Evolutionary conservation across 2,797 vertebrate genomes (phyloP), one percentile per base, ranked within the genome.

Genomic region (Microctenopoma steveboyesi): DNA sequence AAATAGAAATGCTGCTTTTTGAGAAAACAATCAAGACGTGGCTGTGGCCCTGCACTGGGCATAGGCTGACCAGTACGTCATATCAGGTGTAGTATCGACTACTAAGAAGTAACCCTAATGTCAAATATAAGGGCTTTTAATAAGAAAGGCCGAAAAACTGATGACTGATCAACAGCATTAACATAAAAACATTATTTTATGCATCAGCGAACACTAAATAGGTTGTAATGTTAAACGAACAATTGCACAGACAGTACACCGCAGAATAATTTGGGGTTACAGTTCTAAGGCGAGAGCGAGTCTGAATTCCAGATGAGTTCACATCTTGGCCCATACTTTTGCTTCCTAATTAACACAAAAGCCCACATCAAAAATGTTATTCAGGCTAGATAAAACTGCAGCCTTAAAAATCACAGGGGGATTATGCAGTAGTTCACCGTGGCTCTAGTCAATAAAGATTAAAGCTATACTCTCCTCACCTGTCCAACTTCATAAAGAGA

Each of bases 371-470:
- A 76, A 86, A 78, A 72, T 52, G 30, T 72, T 72, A 52, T 58
- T 25, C 14, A 74, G 59, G 25, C 10, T 6, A 73, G 85, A 82
- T 79, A 60, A 82, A 73, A 74, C 56, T 45, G 65, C 69, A 62
- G 68, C 71, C 74, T 69, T 59, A 50, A 70, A 81, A 83, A 78
- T 50, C 72, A 63, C 54, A 48, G 43, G 30, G 30, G 79, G 87
- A 88, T 86, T 88, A 88, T 56, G 18, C 43, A n/a, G 43, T 18
- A 56, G 78, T 49, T 63, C 61, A 80, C 78, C 75, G 66, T 66
- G 69, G 73, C 69, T 74, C 76, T 40, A 65, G 80, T 86, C 85
- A 82, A 82, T 88, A 86, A 82, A 87, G 86, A 88, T 89, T 86
- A 85, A 54, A 3, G 72, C 47, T 35, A 65, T 3, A 1, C 68